phyloP scores from a whole-genome alignment of 2,113 vertebrate species.

The Scalopus aquaticus region DNA sequence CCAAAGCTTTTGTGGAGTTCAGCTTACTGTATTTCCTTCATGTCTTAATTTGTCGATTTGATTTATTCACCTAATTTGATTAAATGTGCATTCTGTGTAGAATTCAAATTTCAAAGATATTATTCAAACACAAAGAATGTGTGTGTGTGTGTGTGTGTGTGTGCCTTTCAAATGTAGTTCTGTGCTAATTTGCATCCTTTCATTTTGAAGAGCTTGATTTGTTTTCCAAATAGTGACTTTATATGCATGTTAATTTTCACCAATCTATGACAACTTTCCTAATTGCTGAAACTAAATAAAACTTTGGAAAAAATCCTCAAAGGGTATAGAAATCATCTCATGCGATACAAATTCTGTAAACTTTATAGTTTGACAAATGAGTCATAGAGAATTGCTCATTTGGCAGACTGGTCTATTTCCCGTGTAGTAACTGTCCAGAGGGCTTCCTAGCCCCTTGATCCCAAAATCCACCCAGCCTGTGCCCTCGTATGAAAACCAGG shows the following conservation, averaged over 20 bases:
- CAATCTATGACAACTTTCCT: not conserved
- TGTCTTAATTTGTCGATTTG: not conserved
- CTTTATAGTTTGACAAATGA: not conserved
- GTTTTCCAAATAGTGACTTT: constrained; percentile 8
- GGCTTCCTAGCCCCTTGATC: not conserved
- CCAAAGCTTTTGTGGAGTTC: not conserved
- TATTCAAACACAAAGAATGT: not conserved
- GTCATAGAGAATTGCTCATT: not conserved
- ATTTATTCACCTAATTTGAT: constrained; percentile 17
- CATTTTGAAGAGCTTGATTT: not conserved
- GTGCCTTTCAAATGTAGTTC: not conserved
- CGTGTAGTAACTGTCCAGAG: not conserved
- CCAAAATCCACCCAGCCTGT: not conserved
- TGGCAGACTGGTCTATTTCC: not conserved
- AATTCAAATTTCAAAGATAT: constrained; percentile 9
- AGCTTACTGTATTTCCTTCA: not conserved
- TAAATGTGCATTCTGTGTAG: not conserved
- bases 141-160: not conserved
- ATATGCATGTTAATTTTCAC: constrained; percentile 19
- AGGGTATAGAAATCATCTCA: not conserved
- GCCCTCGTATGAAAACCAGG: not conserved
- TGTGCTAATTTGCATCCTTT: not conserved
- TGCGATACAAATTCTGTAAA: not conserved
- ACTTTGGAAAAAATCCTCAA: not conserved
- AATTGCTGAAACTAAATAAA: constrained; percentile 8